Base-by-base conservation (phyloP, 1,140 invertebrate genomes). In the Eueides isabella region DNA sequence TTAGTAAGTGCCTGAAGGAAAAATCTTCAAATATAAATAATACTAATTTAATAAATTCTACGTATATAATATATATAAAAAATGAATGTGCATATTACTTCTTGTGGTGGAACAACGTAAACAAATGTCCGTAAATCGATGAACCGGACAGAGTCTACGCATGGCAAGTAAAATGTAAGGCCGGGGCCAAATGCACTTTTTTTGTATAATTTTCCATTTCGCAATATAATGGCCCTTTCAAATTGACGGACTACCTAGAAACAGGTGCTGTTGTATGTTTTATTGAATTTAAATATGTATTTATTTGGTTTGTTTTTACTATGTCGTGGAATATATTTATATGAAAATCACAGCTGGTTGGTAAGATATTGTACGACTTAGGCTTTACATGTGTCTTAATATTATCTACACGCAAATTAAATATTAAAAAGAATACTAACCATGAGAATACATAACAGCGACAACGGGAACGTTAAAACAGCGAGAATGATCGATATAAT, bases 91-190 rank as follows among this genome's bases (percentile, higher is more conserved):
- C 2, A 38, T 19, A 67, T 68, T 77, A 88, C 85, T 88, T 95
- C 94, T 80, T 94, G 93, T 11, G 93, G 93, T 31, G 92, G 92
- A 19, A 94, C 93, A 76, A 88, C 87, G 66, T 94, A 94, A 67
- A 82, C 83, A 12, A 79, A 88, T 0, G 96, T 97, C 72, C 97
- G 94, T 63, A 98, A 91, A 87, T 98, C 97, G 14, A 97, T 96
- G 85, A 96, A 97, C 48, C 96, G 96, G 77, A 97, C 97, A 64
- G 95, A 96, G 86, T 98, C 98, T 72, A 98, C 96, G 85, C 98
- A 98, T 4, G 98, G 97, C 72, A 98, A 93, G 38, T 98, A 95
- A 85, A 97, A 98, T 79, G 98, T 97, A 19, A 97, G 96, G 44
- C 96, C 97, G 62, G 96, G 97, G 11, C 87, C 87, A 77, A 77